Conservation (phyloP, 2,113 vertebrate species). For the Toxotes jaculatrix region DNA sequence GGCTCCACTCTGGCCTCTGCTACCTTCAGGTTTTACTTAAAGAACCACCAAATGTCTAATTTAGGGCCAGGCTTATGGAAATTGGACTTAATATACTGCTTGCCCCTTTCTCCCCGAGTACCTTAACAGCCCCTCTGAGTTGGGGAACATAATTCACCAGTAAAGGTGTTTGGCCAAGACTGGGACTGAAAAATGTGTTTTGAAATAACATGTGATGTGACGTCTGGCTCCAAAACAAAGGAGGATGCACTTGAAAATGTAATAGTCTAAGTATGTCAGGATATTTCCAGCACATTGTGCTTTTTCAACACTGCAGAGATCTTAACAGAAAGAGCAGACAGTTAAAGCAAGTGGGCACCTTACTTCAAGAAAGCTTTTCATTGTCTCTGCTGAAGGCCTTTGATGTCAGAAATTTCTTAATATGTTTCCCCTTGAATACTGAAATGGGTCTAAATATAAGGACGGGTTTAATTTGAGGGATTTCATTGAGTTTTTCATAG, state of each 20-base stretch:
- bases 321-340: background rate
- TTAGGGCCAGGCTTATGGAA: slow-evolving; percentile 76
- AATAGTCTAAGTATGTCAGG: background rate
- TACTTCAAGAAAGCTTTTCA: background rate
- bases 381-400: no score
- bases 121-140: slow-evolving; percentile 44
- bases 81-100: slow-evolving; percentile 75
- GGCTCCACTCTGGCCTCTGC: slow-evolving; percentile 67
- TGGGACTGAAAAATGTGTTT: slow-evolving; percentile 15
- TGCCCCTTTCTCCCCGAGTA: slow-evolving; percentile 22
- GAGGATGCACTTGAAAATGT: background rate
- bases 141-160: slow-evolving; percentile 50
- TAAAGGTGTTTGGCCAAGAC: slow-evolving; percentile 48
- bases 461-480: no score
- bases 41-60: slow-evolving; percentile 69
- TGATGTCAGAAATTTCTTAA: background rate
- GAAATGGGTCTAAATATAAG: no score
- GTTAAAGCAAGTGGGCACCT: background rate
- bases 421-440: no score
- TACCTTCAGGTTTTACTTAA: slow-evolving; percentile 73
- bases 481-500: no score
- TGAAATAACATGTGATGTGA: slow-evolving; percentile 4
- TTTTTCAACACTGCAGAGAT: background rate
- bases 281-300: background rate
- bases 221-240: background rate